phyloP scores from a whole-genome alignment of 2,113 vertebrate species.

The Calyptomena viridis region DNA sequence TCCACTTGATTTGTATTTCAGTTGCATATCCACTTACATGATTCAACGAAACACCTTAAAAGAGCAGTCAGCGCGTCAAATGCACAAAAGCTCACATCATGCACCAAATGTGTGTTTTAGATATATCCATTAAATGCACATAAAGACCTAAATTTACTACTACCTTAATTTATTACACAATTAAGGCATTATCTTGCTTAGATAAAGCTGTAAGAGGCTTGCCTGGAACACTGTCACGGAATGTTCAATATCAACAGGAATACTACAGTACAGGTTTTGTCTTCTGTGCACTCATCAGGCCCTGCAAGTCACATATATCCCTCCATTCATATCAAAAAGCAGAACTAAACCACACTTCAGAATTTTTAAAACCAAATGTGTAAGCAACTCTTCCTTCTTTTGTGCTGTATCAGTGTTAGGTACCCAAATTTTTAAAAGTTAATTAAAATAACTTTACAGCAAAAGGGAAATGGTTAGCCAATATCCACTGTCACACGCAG shows the following conservation, averaged over 20 bases:
- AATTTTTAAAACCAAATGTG: neutral
- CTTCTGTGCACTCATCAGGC: neutral
- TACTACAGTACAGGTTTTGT: neutral
- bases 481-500: neutral
- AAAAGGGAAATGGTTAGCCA: neutral
- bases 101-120: neutral
- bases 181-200: neutral
- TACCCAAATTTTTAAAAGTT: neutral
- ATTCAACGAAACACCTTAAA: neutral
- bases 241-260: neutral
- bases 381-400: conserved; percentile 12
- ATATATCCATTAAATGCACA: neutral
- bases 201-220: neutral
- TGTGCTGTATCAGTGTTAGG: neutral
- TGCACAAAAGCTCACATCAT: neutral
- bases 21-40: neutral
- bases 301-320: neutral
- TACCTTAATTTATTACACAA: neutral
- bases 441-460: neutral
- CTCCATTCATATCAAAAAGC: neutral
- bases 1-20: neutral
- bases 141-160: neutral
- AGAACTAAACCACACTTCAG: neutral
- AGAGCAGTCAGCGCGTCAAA: neutral
- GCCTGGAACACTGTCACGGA: neutral